Evolutionary conservation across 2,797 vertebrate species (phyloP).

Genomic region (Scyliorhinus canicula): DNA sequence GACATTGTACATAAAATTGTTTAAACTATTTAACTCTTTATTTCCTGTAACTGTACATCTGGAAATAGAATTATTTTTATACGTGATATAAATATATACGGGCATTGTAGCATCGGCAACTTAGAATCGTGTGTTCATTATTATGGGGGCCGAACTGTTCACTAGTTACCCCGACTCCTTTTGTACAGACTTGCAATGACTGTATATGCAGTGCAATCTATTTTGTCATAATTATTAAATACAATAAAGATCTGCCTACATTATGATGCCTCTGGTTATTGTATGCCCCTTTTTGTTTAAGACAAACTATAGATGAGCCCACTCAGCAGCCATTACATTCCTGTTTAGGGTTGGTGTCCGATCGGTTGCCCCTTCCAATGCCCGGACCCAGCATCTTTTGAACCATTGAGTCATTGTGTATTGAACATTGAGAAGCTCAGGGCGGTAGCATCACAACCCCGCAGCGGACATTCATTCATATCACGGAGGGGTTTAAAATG

Average conservation of each 20-base stretch:
- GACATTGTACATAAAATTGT: conserved; percentile 44
- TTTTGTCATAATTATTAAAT: conserved; percentile 21
- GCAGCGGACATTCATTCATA: not conserved
- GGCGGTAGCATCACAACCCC: not conserved
- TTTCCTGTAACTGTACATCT: conserved; percentile 51
- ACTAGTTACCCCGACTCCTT: conserved; percentile 5
- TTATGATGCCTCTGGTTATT: conserved; percentile 16
- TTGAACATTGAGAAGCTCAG: not conserved
- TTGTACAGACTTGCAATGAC: conserved; percentile 19
- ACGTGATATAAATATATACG: conserved; percentile 61
- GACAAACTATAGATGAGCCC: not conserved
- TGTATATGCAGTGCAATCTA: conserved; percentile 24
- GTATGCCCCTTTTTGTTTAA: not conserved
- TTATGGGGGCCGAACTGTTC: not conserved
- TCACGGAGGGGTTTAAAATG: not conserved
- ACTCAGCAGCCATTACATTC: not conserved
- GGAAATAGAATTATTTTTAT: conserved; percentile 69
- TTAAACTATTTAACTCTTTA: conserved; percentile 55
- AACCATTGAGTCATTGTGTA: not conserved
- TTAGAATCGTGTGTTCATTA: conserved; percentile 23
- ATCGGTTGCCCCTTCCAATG: not conserved
- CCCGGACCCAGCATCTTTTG: not conserved
- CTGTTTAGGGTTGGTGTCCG: not conserved
- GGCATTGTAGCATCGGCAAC: conserved; percentile 55
- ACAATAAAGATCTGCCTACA: conserved; percentile 20